Base-by-base conservation (phyloP, 1,140 invertebrate species). In the Brachionus manjavacas region DNA sequence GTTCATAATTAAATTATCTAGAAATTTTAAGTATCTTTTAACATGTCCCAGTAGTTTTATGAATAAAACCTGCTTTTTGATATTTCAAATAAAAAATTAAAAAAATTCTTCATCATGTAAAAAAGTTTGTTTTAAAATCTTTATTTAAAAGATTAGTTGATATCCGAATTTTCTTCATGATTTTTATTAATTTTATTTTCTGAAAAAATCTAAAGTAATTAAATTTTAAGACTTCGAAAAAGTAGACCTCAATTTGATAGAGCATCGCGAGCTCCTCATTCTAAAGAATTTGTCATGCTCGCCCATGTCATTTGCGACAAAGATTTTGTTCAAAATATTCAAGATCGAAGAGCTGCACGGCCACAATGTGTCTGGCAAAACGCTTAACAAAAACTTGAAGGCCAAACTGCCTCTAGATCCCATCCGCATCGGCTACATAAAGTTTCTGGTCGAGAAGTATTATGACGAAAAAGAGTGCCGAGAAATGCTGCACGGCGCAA, bases 291-390 rank as follows among this genome's bases (percentile, higher is more conserved):
- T 81, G 31, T 81, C 79, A 0, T 81, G 79, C 39, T 81, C 79
- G n/a, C 79, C 79, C 11, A 81, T 81, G 79, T 81, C 79, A 14
- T 81, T 81, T 25, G 79, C 79, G 9, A 81, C 79, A 2, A 81
- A 81, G 14, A 81, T 81, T 64, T 35, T 81, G 20, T 81, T 81
- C 31, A 81, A 81, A 64, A 81, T 81, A 64, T 81, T 81, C 79
- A 81, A 81, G 39, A 81, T 81, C 16, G 79, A 81, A 64, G 79
- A 81, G n/a, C 79, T 81, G 23, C 79, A 81, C n/a, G 79, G 79
- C n/a, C 79, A 81, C 52, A 81, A 81, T 43, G 79, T 81, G 49
- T 64, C 49, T 14, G 79, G 79, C 20, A 81, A 81, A 14, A 81
- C 79, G 2, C 41, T 81, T 2, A 81, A 81, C 23, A 81, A 81